Base-by-base conservation (phyloP, 53 echinoderm and acorn worm genomes). In the Henricia sp. region DNA sequence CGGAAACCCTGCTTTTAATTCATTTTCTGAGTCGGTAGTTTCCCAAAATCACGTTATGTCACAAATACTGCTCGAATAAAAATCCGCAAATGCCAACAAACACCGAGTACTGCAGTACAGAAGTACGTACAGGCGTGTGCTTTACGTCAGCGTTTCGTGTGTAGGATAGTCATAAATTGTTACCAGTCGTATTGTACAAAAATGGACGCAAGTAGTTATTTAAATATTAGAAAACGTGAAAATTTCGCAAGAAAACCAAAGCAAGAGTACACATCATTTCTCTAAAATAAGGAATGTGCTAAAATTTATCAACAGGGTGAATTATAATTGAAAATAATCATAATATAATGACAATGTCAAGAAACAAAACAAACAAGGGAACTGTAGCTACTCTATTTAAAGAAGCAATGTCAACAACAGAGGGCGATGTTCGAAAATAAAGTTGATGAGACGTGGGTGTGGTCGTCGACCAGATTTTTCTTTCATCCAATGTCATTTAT, bases 111-210 rank as follows among this genome's bases (percentile, higher is more conserved):
- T 16, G 34, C 4, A n/a, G n/a, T n/a, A n/a, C n/a, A n/a, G n/a
- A n/a, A n/a, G n/a, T n/a, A n/a, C n/a, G n/a, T 10, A 37, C 75
- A 75, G 77, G 60, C 63, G 80, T 80, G 80, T 73, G 73, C 33
- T 37, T 39, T 71, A 80, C 80, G 80, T 80, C 80, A 80, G 50
- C 62, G 80, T 46, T 80, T 80, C 64, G 34, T 80, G 80, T 64
- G 64, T 48, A 63, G 63, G 19, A 62, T 46, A 62, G 62, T 46
- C 11, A 9, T 80, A 62, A 80, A 80, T 64, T 80, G 62, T 8
- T 57, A 17, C 19, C 36, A 80, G 80, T 80, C 63, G 14, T n/a
- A 33, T 64, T 26, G 12, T 64, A 19, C 64, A 33, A 30, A 64
- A 64, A 30, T 64, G 29, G 4, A 34, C 36, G 19, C 4, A 20